Conservation (phyloP, 1,140 invertebrate species). For the Vanessa tameamea region DNA sequence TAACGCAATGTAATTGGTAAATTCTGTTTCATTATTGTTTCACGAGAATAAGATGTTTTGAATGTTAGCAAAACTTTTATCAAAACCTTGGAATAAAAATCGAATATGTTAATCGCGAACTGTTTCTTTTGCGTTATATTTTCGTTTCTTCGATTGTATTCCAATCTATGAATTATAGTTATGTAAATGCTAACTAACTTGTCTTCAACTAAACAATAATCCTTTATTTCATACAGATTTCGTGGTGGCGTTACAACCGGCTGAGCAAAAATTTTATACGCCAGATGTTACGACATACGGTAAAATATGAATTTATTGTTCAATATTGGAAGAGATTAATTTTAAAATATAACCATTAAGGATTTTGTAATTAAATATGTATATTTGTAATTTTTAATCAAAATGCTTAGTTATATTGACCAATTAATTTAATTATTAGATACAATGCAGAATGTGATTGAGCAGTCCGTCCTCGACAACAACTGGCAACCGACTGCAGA, state of each 20-base stretch:
- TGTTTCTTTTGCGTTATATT: no score
- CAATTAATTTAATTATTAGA: conserved; percentile 44
- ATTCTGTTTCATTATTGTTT: no score
- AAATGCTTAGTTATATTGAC: not conserved
- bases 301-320: conserved; percentile 41
- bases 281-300: conserved; percentile 75
- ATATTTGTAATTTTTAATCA: no score
- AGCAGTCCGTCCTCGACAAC: conserved; percentile 75
- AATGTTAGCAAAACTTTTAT: no score
- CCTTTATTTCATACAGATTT: conserved; percentile 52
- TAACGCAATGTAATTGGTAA: no score
- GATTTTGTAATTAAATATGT: not conserved
- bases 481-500: conserved; percentile 75
- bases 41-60: no score
- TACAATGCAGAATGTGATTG: conserved; percentile 76
- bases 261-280: conserved; percentile 72
- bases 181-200: not conserved
- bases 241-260: conserved; percentile 68
- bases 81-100: no score
- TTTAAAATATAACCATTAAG: not conserved
- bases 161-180: no score
- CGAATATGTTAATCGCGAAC: no score
- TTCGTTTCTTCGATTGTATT: no score
- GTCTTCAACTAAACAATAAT: no score
- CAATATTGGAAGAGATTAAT: not conserved